phyloP scores from a whole-genome alignment of 2,797 vertebrate species.

The Sebastes itinus region DNA sequence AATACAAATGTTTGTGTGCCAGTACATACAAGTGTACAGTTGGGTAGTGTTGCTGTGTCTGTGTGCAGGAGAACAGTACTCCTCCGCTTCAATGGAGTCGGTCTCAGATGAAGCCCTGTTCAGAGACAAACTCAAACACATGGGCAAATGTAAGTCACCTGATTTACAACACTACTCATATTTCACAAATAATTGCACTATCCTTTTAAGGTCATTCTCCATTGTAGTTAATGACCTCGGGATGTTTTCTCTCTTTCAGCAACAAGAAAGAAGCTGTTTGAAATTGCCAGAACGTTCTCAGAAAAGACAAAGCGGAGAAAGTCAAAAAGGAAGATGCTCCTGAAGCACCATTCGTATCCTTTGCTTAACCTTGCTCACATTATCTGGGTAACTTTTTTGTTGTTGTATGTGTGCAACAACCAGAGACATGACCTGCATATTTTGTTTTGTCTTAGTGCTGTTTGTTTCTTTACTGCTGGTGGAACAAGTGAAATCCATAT shows the following conservation, averaged over 20 bases:
- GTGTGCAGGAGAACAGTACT: constrained; percentile 79
- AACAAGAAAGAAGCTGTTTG: constrained; percentile 96
- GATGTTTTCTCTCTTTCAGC: constrained; percentile 79
- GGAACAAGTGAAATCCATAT: not conserved
- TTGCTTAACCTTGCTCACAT: not conserved
- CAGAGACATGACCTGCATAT: not conserved
- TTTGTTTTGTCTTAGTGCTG: not conserved
- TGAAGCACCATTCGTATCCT: constrained; percentile 97
- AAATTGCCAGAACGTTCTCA: constrained; percentile 95
- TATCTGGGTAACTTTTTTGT: not conserved
- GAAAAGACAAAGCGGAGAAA: constrained; percentile 97
- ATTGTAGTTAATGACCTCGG: not conserved
- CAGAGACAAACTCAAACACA: constrained; percentile 97
- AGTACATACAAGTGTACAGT: constrained; percentile 8
- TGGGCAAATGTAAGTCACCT: constrained; percentile 95
- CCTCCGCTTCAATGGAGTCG: constrained; percentile 82
- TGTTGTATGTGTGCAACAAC: not conserved
- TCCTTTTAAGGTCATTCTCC: not conserved
- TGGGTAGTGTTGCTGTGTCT: constrained; percentile 17
- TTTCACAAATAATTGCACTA: not conserved
- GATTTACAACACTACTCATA: not conserved
- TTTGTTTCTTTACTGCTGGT: not conserved
- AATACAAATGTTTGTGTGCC: constrained; percentile 11
- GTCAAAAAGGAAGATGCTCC: constrained; percentile 89
- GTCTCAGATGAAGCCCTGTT: constrained; percentile 96